Base-by-base conservation (phyloP, 2,797 vertebrate genomes). In the Zenarchopterus dispar region DNA sequence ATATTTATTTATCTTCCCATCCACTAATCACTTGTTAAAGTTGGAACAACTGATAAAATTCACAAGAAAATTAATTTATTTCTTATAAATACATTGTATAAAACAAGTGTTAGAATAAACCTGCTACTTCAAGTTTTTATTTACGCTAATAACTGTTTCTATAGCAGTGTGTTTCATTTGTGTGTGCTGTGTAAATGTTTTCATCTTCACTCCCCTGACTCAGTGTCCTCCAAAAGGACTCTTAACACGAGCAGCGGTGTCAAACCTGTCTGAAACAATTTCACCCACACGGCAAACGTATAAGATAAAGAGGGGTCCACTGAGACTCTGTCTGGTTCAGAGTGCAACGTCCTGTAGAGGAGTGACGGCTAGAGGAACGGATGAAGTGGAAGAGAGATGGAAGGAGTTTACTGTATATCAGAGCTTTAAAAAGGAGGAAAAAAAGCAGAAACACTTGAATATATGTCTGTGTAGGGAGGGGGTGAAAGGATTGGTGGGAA, bases 211-310 rank as follows among this genome's bases (percentile, higher is more conserved):
- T 22, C 21, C 21, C 75, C 70, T 61, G 67, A 70, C 57, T 84
- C 74, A 64, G 41, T 61, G 42, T 54, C 33, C 48, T 28, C 60
- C 59, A 73, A 76, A 67, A 55, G n/a, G 41, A 45, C 21, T 50
- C 33, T 22, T 19, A 56, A 67, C 60, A 53, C 31, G 44, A 18
- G 46, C 65, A 64, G 56, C 59, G 28, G 56, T 61, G 70, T 51
- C 46, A 39, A 42, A 43, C 60, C 68, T 71, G 56, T 75, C 75
- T 42, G 8, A 71, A 78, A 70, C 53, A 62, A 85, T 80, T 70
- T 75, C 56, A 48, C 62, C 80, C 76, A 62, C 60, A 43, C 17
- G 31, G 50, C 73, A 60, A 53, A 62, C 19, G 45, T 55, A 56
- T 48, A 48, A 62, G 53, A 56, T 36, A 48, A 67, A 72, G 54